phyloP scores from a whole-genome alignment of 2,888 invertebrate genomes.

The Tachystola acroxantha region DNA sequence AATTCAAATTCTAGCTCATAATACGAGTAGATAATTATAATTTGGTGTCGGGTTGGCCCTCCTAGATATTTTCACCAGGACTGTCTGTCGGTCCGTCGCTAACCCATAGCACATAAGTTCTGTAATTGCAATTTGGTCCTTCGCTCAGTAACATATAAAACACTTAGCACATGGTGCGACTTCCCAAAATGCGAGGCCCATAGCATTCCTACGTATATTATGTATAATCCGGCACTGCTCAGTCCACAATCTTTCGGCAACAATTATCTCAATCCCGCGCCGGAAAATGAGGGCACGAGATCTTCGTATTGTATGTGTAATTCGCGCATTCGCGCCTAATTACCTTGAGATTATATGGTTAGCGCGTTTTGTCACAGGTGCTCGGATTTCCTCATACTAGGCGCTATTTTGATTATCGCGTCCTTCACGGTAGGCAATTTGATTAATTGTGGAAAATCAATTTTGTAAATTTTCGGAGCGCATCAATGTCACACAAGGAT shows the following conservation, averaged over 20 bases:
- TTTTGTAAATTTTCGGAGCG: constrained; percentile 40
- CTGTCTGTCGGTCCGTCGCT: too few relatives aligned
- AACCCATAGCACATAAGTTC: too few relatives aligned
- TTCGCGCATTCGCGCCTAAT: constrained; percentile 37
- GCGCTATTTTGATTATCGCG: constrained; percentile 9
- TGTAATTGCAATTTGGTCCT: too few relatives aligned
- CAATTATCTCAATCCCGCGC: constrained; percentile 46
- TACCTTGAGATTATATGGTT: constrained; percentile 21
- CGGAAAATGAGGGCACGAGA: constrained; percentile 47
- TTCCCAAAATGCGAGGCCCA: too few relatives aligned
- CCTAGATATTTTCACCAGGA: too few relatives aligned
- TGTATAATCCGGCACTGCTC: too few relatives aligned
- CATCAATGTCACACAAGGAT: constrained; percentile 50
- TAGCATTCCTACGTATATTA: too few relatives aligned
- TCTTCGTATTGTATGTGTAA: constrained; percentile 15
- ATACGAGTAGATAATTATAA: too few relatives aligned
- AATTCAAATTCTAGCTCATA: too few relatives aligned
- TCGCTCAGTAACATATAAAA: too few relatives aligned
- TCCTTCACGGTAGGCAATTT: constrained; percentile 35
- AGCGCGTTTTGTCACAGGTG: constrained; percentile 8
- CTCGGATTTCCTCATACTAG: constrained; percentile 7
- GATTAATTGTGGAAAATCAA: constrained; percentile 44
- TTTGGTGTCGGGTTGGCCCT: too few relatives aligned
- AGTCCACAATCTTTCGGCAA: constrained; percentile 50
- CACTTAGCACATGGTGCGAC: too few relatives aligned